phyloP scores from a whole-genome alignment of 64 coral and sea anemone genomes.

The Actinia equina region DNA sequence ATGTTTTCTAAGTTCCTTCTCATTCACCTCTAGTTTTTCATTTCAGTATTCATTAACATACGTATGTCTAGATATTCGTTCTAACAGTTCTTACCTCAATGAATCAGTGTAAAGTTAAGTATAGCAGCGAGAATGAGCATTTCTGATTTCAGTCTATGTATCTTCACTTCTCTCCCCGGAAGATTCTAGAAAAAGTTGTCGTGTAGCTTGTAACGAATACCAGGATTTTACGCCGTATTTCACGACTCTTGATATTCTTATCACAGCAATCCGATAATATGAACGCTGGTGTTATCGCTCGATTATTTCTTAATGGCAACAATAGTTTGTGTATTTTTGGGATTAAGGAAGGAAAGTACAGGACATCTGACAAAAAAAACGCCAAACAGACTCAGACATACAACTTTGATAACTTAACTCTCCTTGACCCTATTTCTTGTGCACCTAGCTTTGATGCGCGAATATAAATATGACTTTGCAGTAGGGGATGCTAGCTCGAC shows the following conservation, averaged over 20 bases:
- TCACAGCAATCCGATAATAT: neutral
- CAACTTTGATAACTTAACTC: neutral
- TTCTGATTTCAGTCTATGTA: neutral
- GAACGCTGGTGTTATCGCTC: neutral
- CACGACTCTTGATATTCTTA: neutral
- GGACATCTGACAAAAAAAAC: neutral
- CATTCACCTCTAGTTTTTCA: too few species aligned
- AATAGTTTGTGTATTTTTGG: neutral
- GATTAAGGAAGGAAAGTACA: neutral
- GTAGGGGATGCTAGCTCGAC: neutral
- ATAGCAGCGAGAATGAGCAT: neutral
- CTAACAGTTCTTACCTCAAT: neutral
- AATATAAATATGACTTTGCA: neutral
- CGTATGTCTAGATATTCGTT: too few species aligned
- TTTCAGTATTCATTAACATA: too few species aligned
- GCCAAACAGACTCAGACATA: neutral
- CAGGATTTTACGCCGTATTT: neutral
- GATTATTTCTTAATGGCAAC: slow-evolving; percentile 8
- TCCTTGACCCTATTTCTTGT: slow-evolving; percentile 5
- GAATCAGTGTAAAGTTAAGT: neutral
- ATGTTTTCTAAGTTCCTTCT: too few species aligned
- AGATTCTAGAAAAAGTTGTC: neutral
- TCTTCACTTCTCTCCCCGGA: neutral
- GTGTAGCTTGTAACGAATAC: neutral
- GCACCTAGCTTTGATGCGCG: neutral